A percentile compares a stretch with the other conserved stretches of the same genome.
Evolutionary conservation across 2,888 invertebrate species (phyloP).

Genomic region (Stenotaenia linearis): DNA sequence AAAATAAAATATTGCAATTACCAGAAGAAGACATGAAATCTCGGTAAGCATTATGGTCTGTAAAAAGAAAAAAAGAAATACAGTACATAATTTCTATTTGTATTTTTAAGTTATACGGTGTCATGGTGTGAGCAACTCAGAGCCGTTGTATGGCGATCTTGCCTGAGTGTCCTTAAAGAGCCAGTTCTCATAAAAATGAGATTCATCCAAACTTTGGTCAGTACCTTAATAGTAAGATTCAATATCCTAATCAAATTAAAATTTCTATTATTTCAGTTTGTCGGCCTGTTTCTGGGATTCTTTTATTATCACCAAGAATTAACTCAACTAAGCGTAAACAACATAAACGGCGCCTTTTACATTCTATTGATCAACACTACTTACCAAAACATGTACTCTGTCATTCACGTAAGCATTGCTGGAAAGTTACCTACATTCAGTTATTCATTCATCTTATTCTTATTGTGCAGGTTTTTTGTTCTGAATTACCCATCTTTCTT

Average conservation of each 20-base stretch:
- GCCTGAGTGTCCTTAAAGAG: constrained; percentile 81
- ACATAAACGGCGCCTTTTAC: constrained; percentile 87
- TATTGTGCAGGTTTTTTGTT: constrained; percentile 69
- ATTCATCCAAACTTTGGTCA: constrained; percentile 79
- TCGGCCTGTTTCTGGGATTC: background rate
- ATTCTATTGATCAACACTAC: constrained; percentile 87
- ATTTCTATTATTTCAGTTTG: background rate
- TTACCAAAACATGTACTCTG: constrained; percentile 88
- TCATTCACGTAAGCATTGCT: constrained; percentile 69
- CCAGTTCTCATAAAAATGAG: constrained; percentile 84
- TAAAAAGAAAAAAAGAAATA: background rate
- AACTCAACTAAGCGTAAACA: constrained; percentile 84
- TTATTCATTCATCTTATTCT: background rate
- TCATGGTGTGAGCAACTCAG: constrained; percentile 82
- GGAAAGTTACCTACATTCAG: background rate
- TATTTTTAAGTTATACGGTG: constrained; percentile 52
- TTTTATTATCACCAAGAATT: constrained; percentile 64
- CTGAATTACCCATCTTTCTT: constrained; percentile 81
- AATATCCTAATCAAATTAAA: background rate
- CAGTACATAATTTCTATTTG: background rate
- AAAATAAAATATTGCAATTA: background rate
- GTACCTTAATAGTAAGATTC: background rate
- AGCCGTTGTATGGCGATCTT: constrained; percentile 84
- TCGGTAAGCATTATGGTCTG: background rate
- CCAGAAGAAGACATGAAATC: background rate